Conservation (phyloP, 2,888 invertebrate species). For the Clepsis dumicolana region DNA sequence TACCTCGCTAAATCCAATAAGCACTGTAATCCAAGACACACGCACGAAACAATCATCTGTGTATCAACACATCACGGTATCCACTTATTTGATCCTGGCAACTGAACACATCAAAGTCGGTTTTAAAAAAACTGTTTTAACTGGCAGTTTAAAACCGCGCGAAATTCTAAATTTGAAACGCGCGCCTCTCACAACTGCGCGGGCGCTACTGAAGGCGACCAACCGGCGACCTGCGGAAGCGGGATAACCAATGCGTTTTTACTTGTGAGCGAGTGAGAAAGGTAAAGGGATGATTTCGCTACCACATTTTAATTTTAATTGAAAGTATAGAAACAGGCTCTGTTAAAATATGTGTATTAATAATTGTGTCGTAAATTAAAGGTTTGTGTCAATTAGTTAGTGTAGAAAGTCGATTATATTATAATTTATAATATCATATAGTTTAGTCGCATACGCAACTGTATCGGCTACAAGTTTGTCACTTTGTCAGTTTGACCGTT, state of each 20-base stretch:
- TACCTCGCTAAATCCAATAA: constrained; percentile 29
- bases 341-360: constrained; percentile 58
- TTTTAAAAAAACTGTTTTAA: constrained; percentile 39
- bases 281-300: constrained; percentile 50
- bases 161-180: constrained; percentile 66
- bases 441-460: neutral
- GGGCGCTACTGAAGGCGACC: constrained; percentile 77
- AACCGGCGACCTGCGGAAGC: constrained; percentile 60
- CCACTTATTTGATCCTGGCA: constrained; percentile 4
- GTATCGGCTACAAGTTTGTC: constrained; percentile 8
- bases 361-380: constrained; percentile 47
- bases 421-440: no score
- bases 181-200: constrained; percentile 72
- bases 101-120: constrained; percentile 44
- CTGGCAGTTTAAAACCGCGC: constrained; percentile 55
- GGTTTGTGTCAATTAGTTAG: constrained; percentile 12
- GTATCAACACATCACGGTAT: neutral
- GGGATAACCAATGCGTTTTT: constrained; percentile 57
- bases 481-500: neutral
- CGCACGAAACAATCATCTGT: constrained; percentile 2
- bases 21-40: constrained; percentile 40
- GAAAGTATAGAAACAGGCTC: constrained; percentile 58
- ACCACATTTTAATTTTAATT: constrained; percentile 56
- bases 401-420: constrained; percentile 41
- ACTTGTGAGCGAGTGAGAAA: constrained; percentile 53